Evolutionary conservation across 2,888 invertebrate species (phyloP), one percentile per base, ranked within the genome.

Genomic region (Helleia helle): DNA sequence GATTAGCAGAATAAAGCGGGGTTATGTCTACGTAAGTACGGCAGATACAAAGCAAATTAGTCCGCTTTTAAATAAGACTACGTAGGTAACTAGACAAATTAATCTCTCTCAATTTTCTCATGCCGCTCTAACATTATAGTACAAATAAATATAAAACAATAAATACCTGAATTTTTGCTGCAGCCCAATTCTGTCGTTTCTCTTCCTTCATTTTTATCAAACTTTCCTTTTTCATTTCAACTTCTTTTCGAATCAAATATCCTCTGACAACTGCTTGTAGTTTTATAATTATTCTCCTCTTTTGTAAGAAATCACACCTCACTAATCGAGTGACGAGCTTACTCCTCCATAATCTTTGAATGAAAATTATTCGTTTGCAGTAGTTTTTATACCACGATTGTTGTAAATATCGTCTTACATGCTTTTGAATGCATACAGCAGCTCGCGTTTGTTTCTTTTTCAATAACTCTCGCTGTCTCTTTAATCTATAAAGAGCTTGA

Each of bases 101-200:
- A n/a, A n/a, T n/a, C n/a, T n/a, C n/a, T n/a, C n/a, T n/a, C n/a
- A n/a, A n/a, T n/a, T n/a, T n/a, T n/a, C n/a, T n/a, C n/a, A n/a
- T n/a, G n/a, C n/a, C n/a, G n/a, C n/a, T n/a, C n/a, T n/a, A n/a
- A n/a, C n/a, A n/a, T n/a, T n/a, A n/a, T n/a, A n/a, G n/a, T n/a
- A n/a, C n/a, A 22, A 41, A 37, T 11, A 39, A 40, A 2, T 39
- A n/a, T n/a, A n/a, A n/a, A n/a, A n/a, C n/a, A 15, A 38, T 25
- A 40, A 12, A 15, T 58, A 88, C 87, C 84, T 92, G 92, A 55
- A 92, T 91, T 56, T 86, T 85, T 1, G 77, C 77, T 7, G 89
- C 90, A 3, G 91, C 90, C 47, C 73, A 75, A 48, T 73, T 65
- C 18, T 59, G 69, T 38, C 62, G 67, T 40, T 71, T 58, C 34